Percentiles rank a stretch among this genome's conserved stretches.
Conservation (phyloP, 2,113 vertebrate species). For the Grallaria varia region DNA sequence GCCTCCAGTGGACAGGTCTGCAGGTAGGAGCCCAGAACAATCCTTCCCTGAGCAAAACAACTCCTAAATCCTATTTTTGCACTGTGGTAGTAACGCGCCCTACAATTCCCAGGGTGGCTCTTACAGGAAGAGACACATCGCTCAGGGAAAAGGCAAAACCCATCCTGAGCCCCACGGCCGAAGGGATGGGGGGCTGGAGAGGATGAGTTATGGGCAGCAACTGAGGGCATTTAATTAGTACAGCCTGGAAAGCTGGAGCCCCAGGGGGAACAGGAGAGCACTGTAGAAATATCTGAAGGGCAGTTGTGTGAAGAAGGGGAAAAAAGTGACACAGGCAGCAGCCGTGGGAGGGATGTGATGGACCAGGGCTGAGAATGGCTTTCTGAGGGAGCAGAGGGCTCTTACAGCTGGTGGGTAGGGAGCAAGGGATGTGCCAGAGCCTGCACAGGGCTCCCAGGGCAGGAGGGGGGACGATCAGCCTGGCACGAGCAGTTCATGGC, state of each 20-base stretch:
- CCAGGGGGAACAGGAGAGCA: constrained; percentile 4
- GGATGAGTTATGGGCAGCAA: constrained; percentile 14
- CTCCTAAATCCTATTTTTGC: not conserved
- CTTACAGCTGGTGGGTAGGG: not conserved
- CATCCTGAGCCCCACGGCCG: not conserved
- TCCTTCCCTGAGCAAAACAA: not conserved
- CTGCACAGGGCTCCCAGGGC: not conserved
- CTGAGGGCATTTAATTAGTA: constrained; percentile 30
- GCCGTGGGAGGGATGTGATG: constrained; percentile 10
- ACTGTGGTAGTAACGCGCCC: not conserved
- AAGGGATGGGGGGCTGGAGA: not conserved
- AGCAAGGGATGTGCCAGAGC: not conserved
- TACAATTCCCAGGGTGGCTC: not conserved
- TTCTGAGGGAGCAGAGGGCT: not conserved
- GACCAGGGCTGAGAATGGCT: not conserved
- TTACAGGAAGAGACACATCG: not conserved
- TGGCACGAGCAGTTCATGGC: not conserved
- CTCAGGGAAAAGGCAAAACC: not conserved
- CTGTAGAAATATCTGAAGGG: constrained; percentile 64
- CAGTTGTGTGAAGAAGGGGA: constrained; percentile 28
- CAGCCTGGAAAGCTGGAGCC: constrained; percentile 37
- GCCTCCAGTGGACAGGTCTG: not conserved
- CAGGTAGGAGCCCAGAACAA: not conserved
- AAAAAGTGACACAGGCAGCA: constrained; percentile 25
- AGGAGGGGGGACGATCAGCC: not conserved